A percentile compares a stretch with the other conserved stretches of the same genome.
phyloP scores from a whole-genome alignment of 2,113 vertebrate species.

The Poeciliopsis retropinna region DNA sequence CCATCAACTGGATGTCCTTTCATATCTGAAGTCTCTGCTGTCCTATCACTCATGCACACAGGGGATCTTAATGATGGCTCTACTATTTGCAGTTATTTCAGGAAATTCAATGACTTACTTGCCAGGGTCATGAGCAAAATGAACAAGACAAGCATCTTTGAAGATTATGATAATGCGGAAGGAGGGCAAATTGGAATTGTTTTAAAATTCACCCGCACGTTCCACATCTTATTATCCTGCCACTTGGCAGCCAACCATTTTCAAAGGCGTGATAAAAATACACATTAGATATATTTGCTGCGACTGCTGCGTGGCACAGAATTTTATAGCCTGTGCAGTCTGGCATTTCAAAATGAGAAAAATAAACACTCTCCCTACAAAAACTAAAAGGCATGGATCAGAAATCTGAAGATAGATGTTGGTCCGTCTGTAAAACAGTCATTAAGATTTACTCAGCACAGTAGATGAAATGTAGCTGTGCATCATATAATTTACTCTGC shows the following conservation, averaged over 20 bases:
- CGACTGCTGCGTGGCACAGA: slow-evolving; percentile 28
- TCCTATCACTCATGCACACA: slow-evolving; percentile 60
- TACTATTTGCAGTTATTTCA: slow-evolving; percentile 82
- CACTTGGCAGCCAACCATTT: slow-evolving; percentile 73
- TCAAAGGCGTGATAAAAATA: slow-evolving; percentile 76
- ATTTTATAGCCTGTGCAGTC: slow-evolving; percentile 58
- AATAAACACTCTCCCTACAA: slow-evolving; percentile 54
- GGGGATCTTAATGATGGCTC: slow-evolving; percentile 75
- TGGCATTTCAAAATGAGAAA: slow-evolving; percentile 53
- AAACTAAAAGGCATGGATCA: slow-evolving; percentile 43
- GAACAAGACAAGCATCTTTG: slow-evolving; percentile 85
- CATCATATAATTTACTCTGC: slow-evolving; percentile 52
- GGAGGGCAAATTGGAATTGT: slow-evolving; percentile 73
- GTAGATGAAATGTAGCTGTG: slow-evolving; percentile 48
- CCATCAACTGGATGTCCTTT: slow-evolving; percentile 74
- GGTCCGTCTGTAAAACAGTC: slow-evolving; percentile 52
- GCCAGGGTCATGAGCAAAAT: slow-evolving; percentile 81
- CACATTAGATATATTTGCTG: slow-evolving; percentile 65
- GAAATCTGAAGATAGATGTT: slow-evolving; percentile 56
- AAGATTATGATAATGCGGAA: slow-evolving; percentile 83
- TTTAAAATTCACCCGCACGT: slow-evolving; percentile 78
- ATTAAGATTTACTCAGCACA: slow-evolving; percentile 51
- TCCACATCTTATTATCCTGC: slow-evolving; percentile 76
- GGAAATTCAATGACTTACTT: slow-evolving; percentile 78
- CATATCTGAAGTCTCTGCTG: slow-evolving; percentile 63